These are phyloP conservation scores for Agrotis ipsilon DNA, from an alignment of 2,888 invertebrate genomes.

Conservation along the genomic window DNA sequence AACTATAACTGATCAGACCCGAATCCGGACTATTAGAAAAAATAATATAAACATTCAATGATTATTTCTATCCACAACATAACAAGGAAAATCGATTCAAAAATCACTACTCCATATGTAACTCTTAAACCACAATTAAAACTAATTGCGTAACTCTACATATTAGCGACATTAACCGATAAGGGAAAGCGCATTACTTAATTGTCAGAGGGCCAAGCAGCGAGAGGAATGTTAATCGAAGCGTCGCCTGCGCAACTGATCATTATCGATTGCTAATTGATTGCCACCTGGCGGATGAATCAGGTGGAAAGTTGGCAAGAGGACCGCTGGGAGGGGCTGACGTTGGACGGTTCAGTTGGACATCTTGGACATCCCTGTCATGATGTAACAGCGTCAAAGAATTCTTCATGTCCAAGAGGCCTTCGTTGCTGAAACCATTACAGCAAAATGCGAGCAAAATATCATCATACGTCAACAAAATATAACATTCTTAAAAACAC, in stretches of 20 bases:
- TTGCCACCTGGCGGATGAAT: constrained; percentile 66
- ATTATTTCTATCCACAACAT: not conserved
- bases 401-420: no score
- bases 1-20: not conserved
- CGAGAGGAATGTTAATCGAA: constrained; percentile 80
- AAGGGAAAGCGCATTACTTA: constrained; percentile 82
- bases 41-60: not conserved
- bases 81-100: not conserved
- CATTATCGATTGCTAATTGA: constrained; percentile 77
- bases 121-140: constrained; percentile 33
- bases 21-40: not conserved
- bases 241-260: constrained; percentile 74
- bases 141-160: constrained; percentile 51
- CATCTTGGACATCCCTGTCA: constrained; percentile 7
- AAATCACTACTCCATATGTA: constrained; percentile 2
- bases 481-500: no score
- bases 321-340: constrained; percentile 43
- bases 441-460: no score
- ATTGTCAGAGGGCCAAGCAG: constrained; percentile 73
- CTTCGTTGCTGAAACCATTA: no score
- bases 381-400: constrained; percentile 14
- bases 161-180: constrained; percentile 67
- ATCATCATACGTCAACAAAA: no score
- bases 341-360: constrained; percentile 5
- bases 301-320: constrained; percentile 65